A percentile compares a stretch with the other conserved stretches of the same genome.
phyloP scores from a whole-genome alignment of 2,888 invertebrate species.

The Oligia fasciuncula region DNA sequence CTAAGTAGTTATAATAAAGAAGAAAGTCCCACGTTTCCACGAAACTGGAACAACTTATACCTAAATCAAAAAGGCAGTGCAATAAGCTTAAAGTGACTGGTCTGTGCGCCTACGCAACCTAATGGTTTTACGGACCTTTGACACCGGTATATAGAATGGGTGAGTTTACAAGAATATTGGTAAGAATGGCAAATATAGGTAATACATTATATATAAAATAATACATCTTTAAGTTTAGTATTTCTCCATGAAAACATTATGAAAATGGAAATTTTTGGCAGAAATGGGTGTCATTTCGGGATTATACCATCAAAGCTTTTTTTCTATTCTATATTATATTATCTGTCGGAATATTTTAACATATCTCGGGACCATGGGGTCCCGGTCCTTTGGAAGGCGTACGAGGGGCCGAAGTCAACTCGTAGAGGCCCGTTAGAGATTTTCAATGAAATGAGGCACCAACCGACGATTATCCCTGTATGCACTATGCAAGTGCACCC shows the following conservation, averaged over 20 bases:
- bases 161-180: conserved; percentile 44
- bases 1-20: not conserved
- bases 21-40: conserved; percentile 33
- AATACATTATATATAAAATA: not conserved
- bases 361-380: too few species aligned
- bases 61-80: conserved; percentile 58
- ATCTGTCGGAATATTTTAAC: not conserved
- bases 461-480: too few species aligned
- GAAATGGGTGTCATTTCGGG: not conserved
- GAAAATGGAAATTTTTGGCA: not conserved
- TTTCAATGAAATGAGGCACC: too few species aligned
- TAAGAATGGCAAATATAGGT: conserved; percentile 16
- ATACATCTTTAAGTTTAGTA: not conserved
- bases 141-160: conserved; percentile 41
- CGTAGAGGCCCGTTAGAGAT: too few species aligned
- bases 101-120: conserved; percentile 54
- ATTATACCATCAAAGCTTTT: too few species aligned
- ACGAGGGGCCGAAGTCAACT: too few species aligned
- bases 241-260: too few species aligned
- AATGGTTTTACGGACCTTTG: conserved; percentile 62
- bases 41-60: conserved; percentile 52
- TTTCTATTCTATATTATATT: too few species aligned
- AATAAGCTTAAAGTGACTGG: conserved; percentile 47
- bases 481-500: too few species aligned
- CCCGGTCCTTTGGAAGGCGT: too few species aligned